Base-by-base conservation (phyloP, 2,888 invertebrate species). In the Ormyrus rosae region DNA sequence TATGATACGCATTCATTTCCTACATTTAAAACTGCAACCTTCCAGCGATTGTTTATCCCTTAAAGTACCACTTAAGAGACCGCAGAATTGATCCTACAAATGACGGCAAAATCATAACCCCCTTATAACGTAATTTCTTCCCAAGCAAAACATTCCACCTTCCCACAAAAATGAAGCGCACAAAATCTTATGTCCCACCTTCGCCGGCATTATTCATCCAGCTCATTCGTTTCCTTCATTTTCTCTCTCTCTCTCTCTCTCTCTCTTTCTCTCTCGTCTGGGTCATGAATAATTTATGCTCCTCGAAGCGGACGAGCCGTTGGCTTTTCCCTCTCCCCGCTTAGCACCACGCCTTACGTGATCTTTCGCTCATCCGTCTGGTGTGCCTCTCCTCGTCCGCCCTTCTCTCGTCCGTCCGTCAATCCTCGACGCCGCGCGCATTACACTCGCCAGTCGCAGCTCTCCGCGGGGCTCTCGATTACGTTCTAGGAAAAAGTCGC, bases 211-310 rank as follows among this genome's bases (percentile, higher is more conserved):
- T 67, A 55, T 78, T 51, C 71, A 60, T 78, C 60, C 77, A 56
- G 55, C 48, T 71, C 71, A 53, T 72, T 76, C 63, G 46, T 64
- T 74, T 71, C 50, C 71, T 53, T 11, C 65, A n/a, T 74, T 61
- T 45, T 19, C 56, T n/a, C 60, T 13, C 34, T 63, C 67, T 65
- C 70, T 19, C 56, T n/a, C 60, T 13, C 34, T 63, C 76, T 64
- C 11, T 34, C 80, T 56, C 77, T 70, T 69, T 48, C 19, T 71
- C 63, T 53, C 76, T 50, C 81, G 83, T 70, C 80, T 82, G 80
- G 83, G 84, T 85, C 84, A 84, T 89, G 89, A 89, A 89, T 89
- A 87, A 89, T 89, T 89, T 89, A 89, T 88, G 84, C 82, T 83
- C 85, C 58, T 34, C 56, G 61, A 84, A 84, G 84, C 83, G 83